phyloP scores from a whole-genome alignment of 2,113 vertebrate genomes.

The Engystomops pustulosus region DNA sequence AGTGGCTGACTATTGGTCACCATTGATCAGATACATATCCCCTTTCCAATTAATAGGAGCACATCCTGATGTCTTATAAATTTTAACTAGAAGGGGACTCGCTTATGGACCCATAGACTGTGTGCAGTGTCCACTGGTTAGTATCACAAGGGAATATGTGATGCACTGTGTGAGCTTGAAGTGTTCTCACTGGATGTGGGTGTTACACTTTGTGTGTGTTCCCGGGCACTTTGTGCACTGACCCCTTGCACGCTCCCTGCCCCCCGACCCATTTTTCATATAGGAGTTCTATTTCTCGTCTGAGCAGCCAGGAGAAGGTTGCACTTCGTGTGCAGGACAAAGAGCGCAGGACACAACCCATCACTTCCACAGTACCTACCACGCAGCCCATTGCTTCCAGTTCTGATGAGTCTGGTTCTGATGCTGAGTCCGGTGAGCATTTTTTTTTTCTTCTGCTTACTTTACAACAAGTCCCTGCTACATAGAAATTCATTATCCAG shows the following conservation, averaged over 20 bases:
- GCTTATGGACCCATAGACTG: neutral
- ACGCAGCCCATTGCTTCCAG: slow-evolving; percentile 74
- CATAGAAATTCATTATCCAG: neutral
- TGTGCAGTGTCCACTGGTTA: slow-evolving; percentile 20
- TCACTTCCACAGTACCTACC: slow-evolving; percentile 54
- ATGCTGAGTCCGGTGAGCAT: slow-evolving; percentile 15
- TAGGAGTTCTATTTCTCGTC: slow-evolving; percentile 87
- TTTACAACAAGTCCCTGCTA: neutral
- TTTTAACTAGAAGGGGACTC: neutral
- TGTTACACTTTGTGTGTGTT: slow-evolving; percentile 23
- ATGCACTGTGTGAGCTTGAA: slow-evolving; percentile 44
- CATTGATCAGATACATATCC: too few species aligned
- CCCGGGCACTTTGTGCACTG: slow-evolving; percentile 63
- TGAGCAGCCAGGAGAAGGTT: slow-evolving; percentile 90
- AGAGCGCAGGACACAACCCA: slow-evolving; percentile 77
- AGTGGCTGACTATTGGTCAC: too few species aligned
- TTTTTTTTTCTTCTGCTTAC: neutral
- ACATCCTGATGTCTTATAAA: neutral
- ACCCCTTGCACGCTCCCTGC: slow-evolving; percentile 64
- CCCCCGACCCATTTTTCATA: slow-evolving; percentile 65
- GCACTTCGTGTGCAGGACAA: slow-evolving; percentile 88
- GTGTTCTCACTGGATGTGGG: slow-evolving; percentile 28
- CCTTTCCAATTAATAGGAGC: too few species aligned
- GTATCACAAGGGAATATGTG: slow-evolving; percentile 32
- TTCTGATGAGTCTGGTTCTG: slow-evolving; percentile 59